These are phyloP conservation scores for Brachyhypopomus occidentalis DNA, from an alignment of 2,113 vertebrate genomes.

Conservation along the genomic window DNA sequence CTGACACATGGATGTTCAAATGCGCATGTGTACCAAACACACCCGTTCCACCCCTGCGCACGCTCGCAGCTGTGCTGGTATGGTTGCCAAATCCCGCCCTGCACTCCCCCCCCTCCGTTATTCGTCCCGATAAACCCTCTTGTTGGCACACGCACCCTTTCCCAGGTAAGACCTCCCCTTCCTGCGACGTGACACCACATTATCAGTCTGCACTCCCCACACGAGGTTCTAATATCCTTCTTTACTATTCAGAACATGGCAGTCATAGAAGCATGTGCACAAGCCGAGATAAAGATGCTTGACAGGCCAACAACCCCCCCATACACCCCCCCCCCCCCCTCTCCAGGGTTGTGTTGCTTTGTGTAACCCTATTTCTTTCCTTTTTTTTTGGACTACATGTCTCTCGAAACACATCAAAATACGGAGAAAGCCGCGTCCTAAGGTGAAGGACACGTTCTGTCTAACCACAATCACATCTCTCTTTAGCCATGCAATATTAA, in stretches of 20 bases:
- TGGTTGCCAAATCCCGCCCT: neutral
- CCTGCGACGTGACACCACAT: conserved; percentile 26
- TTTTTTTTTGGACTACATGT: too few species aligned
- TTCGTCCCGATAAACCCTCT: neutral
- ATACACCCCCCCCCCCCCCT: neutral
- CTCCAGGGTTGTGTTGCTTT: too few species aligned
- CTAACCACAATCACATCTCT: neutral
- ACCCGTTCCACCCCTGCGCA: too few species aligned
- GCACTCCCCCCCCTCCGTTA: neutral
- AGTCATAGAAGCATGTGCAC: conserved; percentile 27
- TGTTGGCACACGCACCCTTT: conserved; percentile 7
- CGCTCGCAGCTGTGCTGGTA: neutral
- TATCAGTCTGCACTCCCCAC: conserved; percentile 8
- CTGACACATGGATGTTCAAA: neutral
- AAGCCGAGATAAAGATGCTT: conserved; percentile 53
- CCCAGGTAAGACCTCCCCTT: conserved; percentile 20
- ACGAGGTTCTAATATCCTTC: conserved; percentile 29
- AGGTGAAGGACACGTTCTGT: neutral
- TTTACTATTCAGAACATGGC: conserved; percentile 36
- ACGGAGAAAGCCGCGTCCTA: neutral
- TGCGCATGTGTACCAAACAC: neutral
- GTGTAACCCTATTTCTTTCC: too few species aligned
- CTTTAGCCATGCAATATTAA: neutral
- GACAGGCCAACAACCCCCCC: conserved; percentile 46
- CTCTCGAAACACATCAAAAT: neutral